These are phyloP conservation scores for Bimastos eiseni DNA, from an alignment of 2,888 invertebrate species.

Conservation along the genomic window DNA sequence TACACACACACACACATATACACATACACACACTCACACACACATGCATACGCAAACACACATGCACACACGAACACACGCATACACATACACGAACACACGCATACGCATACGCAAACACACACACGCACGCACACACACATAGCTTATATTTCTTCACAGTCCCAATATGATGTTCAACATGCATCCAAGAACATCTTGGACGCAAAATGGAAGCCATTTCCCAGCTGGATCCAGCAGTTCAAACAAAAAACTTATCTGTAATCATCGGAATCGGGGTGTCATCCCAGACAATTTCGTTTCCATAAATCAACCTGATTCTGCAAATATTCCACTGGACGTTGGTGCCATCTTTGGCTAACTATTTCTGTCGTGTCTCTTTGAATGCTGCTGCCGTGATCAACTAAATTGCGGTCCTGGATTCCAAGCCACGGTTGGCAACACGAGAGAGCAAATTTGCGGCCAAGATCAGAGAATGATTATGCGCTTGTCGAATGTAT, in stretches of 20 bases:
- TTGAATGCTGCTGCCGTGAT: background rate
- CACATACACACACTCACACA: no score
- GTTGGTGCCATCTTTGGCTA: background rate
- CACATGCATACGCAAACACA: no score
- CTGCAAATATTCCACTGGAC: background rate
- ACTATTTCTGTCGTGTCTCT: background rate
- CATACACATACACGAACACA: no score
- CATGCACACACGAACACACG: no score
- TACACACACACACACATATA: no score
- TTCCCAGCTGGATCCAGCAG: background rate
- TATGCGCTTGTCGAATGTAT: background rate
- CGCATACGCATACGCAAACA: no score
- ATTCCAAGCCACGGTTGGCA: background rate
- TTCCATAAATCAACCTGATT: background rate
- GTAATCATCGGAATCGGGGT: background rate
- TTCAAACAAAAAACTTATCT: background rate
- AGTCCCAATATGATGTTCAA: no score
- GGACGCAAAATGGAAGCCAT: background rate
- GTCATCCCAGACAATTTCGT: background rate
- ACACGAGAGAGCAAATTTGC: constrained; percentile 7
- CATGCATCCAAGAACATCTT: background rate
- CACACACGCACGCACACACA: no score
- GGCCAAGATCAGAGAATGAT: background rate
- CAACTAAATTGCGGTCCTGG: background rate
- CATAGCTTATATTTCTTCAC: no score